phyloP scores from a whole-genome alignment of 1,140 invertebrate genomes.

The Caerostris darwini region DNA sequence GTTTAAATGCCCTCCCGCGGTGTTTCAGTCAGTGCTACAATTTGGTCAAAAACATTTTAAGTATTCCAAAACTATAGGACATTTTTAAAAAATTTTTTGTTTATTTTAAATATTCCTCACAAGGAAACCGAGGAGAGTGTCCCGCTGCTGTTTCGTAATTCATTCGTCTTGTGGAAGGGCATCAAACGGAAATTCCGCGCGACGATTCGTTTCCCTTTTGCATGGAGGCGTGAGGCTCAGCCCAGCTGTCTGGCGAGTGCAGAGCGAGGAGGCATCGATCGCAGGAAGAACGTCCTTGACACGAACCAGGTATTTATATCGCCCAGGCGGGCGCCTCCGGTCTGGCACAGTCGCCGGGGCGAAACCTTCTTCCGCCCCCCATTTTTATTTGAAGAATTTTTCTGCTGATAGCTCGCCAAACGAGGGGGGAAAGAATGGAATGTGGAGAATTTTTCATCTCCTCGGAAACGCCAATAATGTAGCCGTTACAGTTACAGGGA shows the following conservation, averaged over 20 bases:
- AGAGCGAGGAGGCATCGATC: not conserved
- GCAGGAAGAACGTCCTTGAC: conserved; percentile 18
- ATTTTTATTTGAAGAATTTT: not conserved
- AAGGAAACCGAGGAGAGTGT: not conserved
- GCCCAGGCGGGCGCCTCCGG: conserved; percentile 47
- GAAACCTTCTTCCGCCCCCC: not conserved
- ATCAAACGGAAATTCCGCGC: not conserved
- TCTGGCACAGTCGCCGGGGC: conserved; percentile 64
- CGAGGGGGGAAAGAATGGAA: conserved; percentile 56
- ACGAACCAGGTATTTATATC: conserved; percentile 32
- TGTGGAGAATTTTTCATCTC: conserved; percentile 63
- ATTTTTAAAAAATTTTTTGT: too few relatives aligned
- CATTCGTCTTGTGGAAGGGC: not conserved
- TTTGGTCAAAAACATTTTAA: too few relatives aligned
- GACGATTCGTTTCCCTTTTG: not conserved
- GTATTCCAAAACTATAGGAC: too few relatives aligned
- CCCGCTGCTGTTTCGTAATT: not conserved
- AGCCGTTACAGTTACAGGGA: conserved; percentile 41
- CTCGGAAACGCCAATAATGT: conserved; percentile 70
- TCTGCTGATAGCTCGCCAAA: conserved; percentile 2
- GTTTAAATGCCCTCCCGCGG: too few relatives aligned
- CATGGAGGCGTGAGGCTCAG: not conserved
- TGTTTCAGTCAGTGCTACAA: too few relatives aligned
- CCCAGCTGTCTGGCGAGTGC: not conserved
- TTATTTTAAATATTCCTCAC: not conserved